phyloP scores from a whole-genome alignment of 2,888 invertebrate genomes.

The Amitus sp. region DNA sequence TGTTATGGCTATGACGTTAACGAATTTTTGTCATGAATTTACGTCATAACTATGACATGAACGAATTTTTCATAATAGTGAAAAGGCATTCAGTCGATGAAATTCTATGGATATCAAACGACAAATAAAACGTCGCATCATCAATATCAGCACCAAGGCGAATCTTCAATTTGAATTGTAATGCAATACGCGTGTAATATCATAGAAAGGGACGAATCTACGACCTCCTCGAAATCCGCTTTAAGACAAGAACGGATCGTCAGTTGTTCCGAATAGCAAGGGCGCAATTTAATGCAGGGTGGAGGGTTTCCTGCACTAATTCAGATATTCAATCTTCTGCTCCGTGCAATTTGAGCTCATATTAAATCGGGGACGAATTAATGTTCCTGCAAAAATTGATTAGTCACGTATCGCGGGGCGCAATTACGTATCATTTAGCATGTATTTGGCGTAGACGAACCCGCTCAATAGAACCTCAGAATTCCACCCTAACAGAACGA shows the following conservation, averaged over 20 bases:
- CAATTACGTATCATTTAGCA: background rate
- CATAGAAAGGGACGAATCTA: constrained; percentile 35
- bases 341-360: constrained; percentile 5
- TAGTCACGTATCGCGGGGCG: background rate
- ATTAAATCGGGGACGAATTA: constrained; percentile 6
- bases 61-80: too few relatives aligned
- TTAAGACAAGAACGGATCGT: constrained; percentile 12
- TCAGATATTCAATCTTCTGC: constrained; percentile 34
- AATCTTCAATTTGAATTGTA: constrained; percentile 60
- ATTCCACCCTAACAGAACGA: background rate
- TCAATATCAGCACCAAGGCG: constrained; percentile 4
- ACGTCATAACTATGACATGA: too few relatives aligned
- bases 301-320: constrained; percentile 27
- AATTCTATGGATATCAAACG: too few relatives aligned
- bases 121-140: background rate
- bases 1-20: too few relatives aligned
- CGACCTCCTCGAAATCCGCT: constrained; percentile 32
- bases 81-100: too few relatives aligned
- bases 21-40: too few relatives aligned
- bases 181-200: constrained; percentile 60
- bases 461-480: background rate
- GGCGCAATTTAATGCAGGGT: constrained; percentile 25
- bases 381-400: constrained; percentile 7
- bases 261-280: constrained; percentile 12
- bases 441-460: background rate